Evolutionary conservation across 1,140 invertebrate genomes (phyloP).

Genomic region (Wiebesia pumilae): DNA sequence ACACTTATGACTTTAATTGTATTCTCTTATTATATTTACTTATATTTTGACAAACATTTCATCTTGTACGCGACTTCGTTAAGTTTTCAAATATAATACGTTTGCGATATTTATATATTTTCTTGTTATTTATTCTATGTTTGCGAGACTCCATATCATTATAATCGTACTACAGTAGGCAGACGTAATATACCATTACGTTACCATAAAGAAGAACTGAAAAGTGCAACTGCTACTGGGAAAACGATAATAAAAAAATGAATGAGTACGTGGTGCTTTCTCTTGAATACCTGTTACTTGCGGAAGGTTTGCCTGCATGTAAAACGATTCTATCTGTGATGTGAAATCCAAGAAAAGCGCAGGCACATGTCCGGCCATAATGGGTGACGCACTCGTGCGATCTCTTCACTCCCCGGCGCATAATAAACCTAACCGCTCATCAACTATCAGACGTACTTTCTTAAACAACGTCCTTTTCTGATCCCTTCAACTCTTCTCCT

Average conservation of each 20-base stretch:
- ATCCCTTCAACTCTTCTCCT: background rate
- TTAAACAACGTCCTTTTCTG: background rate
- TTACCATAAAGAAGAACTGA: background rate
- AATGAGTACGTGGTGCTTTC: background rate
- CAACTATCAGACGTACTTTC: slow-evolving; percentile 8
- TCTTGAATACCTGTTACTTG: slow-evolving; percentile 66
- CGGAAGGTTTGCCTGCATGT: slow-evolving; percentile 67
- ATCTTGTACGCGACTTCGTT: too few species aligned
- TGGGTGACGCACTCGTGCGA: slow-evolving; percentile 63
- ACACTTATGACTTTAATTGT: too few species aligned
- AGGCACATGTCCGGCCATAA: slow-evolving; percentile 61
- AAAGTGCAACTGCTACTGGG: background rate
- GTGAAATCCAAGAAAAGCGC: slow-evolving; percentile 59
- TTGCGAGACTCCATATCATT: background rate
- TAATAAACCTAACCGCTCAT: slow-evolving; percentile 49
- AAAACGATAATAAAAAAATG: slow-evolving; percentile 1
- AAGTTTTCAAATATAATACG: too few species aligned
- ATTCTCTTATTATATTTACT: too few species aligned
- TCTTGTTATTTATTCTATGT: too few species aligned
- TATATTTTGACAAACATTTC: too few species aligned
- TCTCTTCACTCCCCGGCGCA: slow-evolving; percentile 63
- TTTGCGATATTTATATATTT: too few species aligned
- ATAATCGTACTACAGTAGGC: background rate
- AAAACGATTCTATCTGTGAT: slow-evolving; percentile 67
- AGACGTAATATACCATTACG: background rate